Evolutionary conservation across 2,888 invertebrate genomes (phyloP), one percentile per base, ranked within the genome.

Genomic region (Orthosia cruda): DNA sequence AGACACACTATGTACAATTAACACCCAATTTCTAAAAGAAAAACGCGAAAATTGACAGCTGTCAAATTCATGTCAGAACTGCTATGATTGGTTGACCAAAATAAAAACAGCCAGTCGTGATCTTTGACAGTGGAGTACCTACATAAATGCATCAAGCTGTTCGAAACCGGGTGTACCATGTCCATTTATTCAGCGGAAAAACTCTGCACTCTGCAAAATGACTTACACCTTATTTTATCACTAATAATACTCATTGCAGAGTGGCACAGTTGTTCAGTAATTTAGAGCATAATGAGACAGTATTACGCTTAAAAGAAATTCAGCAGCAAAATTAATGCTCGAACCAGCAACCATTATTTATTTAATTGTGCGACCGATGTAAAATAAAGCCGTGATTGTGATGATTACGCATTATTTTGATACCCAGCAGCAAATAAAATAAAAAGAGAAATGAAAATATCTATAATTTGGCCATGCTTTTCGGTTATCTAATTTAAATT

Each of bases 241-340:
- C 78, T 83, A 80, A 68, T 80, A 84, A 80, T 76, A 81, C 84
- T 83, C 16, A 57, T 59, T 84, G 84, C 84, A 80, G 64, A 83
- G 80, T 20, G 63, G 54, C 84, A 63, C 11, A 66, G 52, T 58
- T 57, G 4, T 40, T 49, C 13, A 49, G 11, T 64, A 47, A 16
- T 57, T 49, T 67, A 47, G 67, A 82, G 68, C 12, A 50, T 63
- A 77, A 52, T n/a, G n/a, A 54, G 47, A 54, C 45, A 15, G 20
- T n/a, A 57, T 23, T 18, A 5, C 7, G 11, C 15, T 23, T 55
- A 70, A n/a, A 47, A 18, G 3, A 76, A 40, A 7, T 2, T 16
- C n/a, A 77, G 23, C 15, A 55, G 7, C 23, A 40, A 64, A 52
- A 20, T 52, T 0, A 62, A 20, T 49, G 23, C 70, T 50, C 45